Evolutionary conservation across 2,797 vertebrate species (phyloP), one percentile per base, ranked within the genome.

Genomic region (Furcifer pardalis): DNA sequence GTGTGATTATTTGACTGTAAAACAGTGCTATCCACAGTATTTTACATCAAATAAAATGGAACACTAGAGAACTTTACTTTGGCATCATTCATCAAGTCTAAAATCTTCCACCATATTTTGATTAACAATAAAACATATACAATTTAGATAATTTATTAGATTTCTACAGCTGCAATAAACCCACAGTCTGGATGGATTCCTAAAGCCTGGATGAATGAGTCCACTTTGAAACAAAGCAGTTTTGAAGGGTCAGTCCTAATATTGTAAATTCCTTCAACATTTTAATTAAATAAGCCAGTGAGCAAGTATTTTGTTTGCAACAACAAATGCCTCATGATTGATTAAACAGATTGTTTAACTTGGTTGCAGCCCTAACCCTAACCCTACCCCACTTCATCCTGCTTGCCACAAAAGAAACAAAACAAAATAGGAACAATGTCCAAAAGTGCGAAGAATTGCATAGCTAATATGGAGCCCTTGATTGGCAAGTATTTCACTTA

Each of bases 11-110:
- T 83, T 95, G 94, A 93, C 93, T 96, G 89, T 90, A 93, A 96
- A 91, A 91, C 62, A 91, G 85, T 85, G 87, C 94, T 92, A 81
- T 91, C 91, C 93, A 92, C 93, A 95, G 93, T 94, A 92, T 95
- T 93, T 96, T 92, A 94, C 93, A 95, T 95, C 88, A 92, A 92
- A 83, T 90, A 84, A 80, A 91, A 90, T 93, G 95, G 93, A 94
- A 85, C 15, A 27, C 87, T 91, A 94, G 90, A 92, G 85, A 94
- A 87, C 91, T 94, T 94, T 91, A 83, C 91, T 94, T 95, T 94
- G 94, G 86, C 89, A 91, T 95, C 92, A 93, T 96, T 94, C 90
- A 56, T 81, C 89, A 92, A 93, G 86, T 85, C 91, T 87, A 94
- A 94, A 88, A 79, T 91, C 80, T 78, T 90, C 84, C 87, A 93